Percentiles rank a stretch among this genome's conserved stretches.
Evolutionary conservation across 2,888 invertebrate genomes (phyloP).

Genomic region (Calameuta idolon): DNA sequence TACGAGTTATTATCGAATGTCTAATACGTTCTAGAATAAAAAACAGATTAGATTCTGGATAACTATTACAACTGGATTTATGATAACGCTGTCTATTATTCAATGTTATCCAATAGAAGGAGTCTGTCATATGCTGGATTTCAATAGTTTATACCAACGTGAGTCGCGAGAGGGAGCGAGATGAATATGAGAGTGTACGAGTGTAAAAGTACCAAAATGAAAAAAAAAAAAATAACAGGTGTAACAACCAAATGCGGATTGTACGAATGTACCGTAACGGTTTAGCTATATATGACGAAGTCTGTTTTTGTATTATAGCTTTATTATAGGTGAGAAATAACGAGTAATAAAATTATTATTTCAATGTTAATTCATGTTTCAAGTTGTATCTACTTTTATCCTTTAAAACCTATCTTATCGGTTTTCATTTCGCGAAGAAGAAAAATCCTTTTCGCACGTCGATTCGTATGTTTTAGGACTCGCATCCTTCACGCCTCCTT

Average conservation of each 20-base stretch:
- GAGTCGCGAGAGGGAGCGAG: background rate
- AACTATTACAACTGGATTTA: background rate
- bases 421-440: background rate
- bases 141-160: background rate
- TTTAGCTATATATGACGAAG: slow-evolving; percentile 6
- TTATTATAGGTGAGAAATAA: slow-evolving; percentile 45
- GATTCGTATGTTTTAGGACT: background rate
- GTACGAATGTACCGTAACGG: background rate
- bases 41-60: background rate
- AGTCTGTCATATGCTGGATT: background rate
- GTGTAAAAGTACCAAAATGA: background rate
- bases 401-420: background rate
- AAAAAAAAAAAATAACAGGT: background rate
- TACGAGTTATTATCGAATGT: background rate
- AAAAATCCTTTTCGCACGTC: slow-evolving; percentile 1
- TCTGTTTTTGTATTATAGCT: slow-evolving; percentile 54
- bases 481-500: slow-evolving; percentile 40
- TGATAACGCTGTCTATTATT: background rate
- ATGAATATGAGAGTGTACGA: background rate
- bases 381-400: background rate
- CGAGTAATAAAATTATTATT: slow-evolving; percentile 53
- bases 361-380: slow-evolving; percentile 46
- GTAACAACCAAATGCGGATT: background rate
- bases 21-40: background rate
- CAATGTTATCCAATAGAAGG: background rate